Evolutionary conservation across 1,140 invertebrate genomes (phyloP).

Genomic region (Lineus longissimus): DNA sequence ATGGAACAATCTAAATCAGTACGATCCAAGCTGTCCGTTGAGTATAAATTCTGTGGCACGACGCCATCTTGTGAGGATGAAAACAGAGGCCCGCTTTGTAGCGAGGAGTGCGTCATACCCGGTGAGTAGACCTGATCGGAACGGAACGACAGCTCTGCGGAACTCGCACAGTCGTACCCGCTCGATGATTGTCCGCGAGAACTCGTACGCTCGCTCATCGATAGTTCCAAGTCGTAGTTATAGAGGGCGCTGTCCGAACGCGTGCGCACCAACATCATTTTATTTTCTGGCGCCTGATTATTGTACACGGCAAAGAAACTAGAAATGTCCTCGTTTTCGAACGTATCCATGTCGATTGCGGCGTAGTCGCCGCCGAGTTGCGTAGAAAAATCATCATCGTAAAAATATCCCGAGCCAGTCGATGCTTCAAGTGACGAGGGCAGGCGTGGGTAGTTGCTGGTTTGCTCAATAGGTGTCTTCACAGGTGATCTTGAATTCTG

Average conservation of each 20-base stretch:
- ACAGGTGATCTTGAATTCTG: too few relatives aligned
- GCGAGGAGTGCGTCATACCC: neutral
- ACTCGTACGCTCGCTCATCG: slow-evolving; percentile 5
- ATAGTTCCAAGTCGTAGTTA: neutral
- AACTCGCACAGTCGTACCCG: neutral
- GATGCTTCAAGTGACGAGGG: neutral
- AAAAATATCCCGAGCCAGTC: neutral
- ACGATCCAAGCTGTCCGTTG: neutral
- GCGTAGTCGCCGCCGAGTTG: neutral
- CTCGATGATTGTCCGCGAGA: neutral
- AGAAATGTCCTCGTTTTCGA: neutral
- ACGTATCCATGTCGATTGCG: slow-evolving; percentile 3
- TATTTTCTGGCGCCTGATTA: neutral
- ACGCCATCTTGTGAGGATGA: neutral
- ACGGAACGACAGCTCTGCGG: neutral
- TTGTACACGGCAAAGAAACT: neutral
- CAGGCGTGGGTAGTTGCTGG: too few relatives aligned
- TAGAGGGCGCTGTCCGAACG: neutral
- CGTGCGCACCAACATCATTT: neutral
- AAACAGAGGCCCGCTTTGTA: neutral
- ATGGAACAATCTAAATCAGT: neutral
- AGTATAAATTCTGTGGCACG: neutral
- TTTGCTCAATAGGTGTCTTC: too few relatives aligned
- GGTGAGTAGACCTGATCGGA: neutral
- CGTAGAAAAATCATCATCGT: slow-evolving; percentile 3